A percentile compares a stretch with the other conserved stretches of the same genome.
phyloP scores from a whole-genome alignment of 2,113 vertebrate species.

The Heloderma charlesbogerti region DNA sequence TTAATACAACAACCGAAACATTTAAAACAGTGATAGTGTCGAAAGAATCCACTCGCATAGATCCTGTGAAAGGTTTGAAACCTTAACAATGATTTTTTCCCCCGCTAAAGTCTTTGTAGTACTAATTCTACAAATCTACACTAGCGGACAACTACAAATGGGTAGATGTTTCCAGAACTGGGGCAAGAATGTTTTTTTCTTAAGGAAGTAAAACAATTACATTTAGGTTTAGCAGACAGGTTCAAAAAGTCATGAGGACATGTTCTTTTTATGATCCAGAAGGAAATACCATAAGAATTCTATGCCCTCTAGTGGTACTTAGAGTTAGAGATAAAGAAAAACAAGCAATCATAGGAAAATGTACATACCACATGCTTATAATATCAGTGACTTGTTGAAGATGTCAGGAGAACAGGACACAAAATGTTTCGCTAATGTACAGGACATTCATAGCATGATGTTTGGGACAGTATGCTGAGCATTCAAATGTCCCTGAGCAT shows the following conservation, averaged over 20 bases:
- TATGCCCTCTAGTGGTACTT: slow-evolving; percentile 83
- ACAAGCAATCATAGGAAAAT: slow-evolving; percentile 24
- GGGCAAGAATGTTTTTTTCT: background rate
- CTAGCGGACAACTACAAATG: rapidly evolving
- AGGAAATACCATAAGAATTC: slow-evolving; percentile 75
- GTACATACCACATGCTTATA: background rate
- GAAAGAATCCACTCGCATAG: background rate
- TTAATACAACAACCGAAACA: background rate
- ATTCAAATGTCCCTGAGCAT: slow-evolving; percentile 2
- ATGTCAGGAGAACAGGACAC: background rate
- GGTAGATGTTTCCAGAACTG: rapidly evolving
- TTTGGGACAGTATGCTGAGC: background rate
- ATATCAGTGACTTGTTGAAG: background rate
- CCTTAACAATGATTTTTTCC: background rate
- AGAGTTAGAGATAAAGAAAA: slow-evolving; percentile 42
- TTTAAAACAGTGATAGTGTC: background rate
- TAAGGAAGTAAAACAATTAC: background rate
- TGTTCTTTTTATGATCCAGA: slow-evolving; percentile 13
- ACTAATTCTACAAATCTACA: rapidly evolving
- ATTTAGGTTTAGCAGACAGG: background rate
- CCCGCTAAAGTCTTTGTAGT: background rate
- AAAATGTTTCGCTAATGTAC: background rate
- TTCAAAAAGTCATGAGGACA: background rate
- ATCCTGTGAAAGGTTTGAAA: background rate
- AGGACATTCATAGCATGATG: background rate